Base-by-base conservation (phyloP, 1,140 invertebrate genomes). In the Ganaspis sp. region DNA sequence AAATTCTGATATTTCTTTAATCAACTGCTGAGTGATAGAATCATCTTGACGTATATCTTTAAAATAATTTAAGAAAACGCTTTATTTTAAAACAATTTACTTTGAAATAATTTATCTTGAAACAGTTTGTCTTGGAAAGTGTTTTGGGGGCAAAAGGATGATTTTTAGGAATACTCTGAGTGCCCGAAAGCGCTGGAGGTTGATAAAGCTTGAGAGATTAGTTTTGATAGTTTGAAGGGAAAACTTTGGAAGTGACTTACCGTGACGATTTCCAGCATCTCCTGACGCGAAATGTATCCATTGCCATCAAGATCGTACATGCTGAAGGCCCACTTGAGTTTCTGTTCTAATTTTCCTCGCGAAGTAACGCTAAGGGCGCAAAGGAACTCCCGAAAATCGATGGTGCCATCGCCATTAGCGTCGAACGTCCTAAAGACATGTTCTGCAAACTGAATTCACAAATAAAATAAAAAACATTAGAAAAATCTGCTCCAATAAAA, bases 381-480 rank as follows among this genome's bases (percentile, higher is more conserved):
- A 21, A 99, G 93, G 91, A 99, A 99, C 92, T 99, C 98, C 93
- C 98, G 95, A 90, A 99, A 99, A 92, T 99, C 97, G 88, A 99
- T 99, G 78, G 97, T 98, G 49, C 98, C 98, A 92, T 99, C 98
- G 72, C 97, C 96, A 89, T 99, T 99, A 37, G 97, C 97, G 91
- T 99, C 98, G 91, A 99, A 99, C 72, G 98, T 99, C 87, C 98
- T 95, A 92, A 99, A 99, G 78, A 99, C 98, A 90, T 99, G 98
- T 91, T 99, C 98, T 86, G 98, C 98, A 94, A 99, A 99, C 95
- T 96, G 88, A 83, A 83, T 80, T 79, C 76, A 81, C 75, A 79
- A 73, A 26, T 73, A 64, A 73, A 77, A 70, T 72, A 53, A 37
- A 70, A 76, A 80, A 80, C 15, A 64, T 29, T 64, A 29, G 23